Evolutionary conservation across 1,140 invertebrate species (phyloP).

Genomic region (Drosophila tropicalis): DNA sequence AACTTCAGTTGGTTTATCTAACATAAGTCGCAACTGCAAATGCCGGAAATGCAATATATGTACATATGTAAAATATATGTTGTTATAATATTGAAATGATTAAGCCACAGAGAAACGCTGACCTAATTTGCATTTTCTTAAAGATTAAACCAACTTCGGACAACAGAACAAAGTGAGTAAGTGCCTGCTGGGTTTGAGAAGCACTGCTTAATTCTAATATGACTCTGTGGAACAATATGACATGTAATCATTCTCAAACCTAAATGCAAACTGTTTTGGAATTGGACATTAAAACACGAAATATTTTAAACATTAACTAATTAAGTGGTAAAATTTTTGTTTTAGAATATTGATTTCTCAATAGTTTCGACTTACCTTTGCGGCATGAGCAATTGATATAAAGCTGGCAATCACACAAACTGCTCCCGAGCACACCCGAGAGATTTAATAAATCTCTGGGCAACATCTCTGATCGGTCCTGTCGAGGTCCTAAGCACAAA

Average conservation of each 20-base stretch:
- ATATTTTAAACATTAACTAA: neutral
- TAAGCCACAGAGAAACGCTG: conserved; percentile 46
- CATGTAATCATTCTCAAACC: too few species aligned
- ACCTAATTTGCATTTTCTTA: conserved; percentile 54
- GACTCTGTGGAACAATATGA: too few species aligned
- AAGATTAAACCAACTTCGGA: conserved; percentile 13
- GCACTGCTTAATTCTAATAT: neutral
- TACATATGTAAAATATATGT: conserved; percentile 29
- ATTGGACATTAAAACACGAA: neutral
- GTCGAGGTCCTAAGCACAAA: conserved; percentile 55
- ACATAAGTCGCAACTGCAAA: conserved; percentile 51
- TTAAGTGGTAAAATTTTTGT: too few species aligned
- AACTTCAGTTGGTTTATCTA: conserved; percentile 13
- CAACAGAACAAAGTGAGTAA: neutral
- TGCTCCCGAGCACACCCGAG: conserved; percentile 74
- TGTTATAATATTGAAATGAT: conserved; percentile 36
- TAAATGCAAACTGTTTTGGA: neutral
- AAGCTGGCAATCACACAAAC: conserved; percentile 61
- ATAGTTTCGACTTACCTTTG: conserved; percentile 66
- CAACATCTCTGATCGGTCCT: conserved; percentile 62
- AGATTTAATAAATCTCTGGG: conserved; percentile 79
- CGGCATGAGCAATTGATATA: conserved; percentile 61
- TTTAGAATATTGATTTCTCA: too few species aligned
- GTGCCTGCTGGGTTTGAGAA: neutral
- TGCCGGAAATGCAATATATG: conserved; percentile 45